These are phyloP conservation scores for Pedetes capensis DNA, from an alignment of 2,113 vertebrate genomes.

Conservation along the genomic window DNA sequence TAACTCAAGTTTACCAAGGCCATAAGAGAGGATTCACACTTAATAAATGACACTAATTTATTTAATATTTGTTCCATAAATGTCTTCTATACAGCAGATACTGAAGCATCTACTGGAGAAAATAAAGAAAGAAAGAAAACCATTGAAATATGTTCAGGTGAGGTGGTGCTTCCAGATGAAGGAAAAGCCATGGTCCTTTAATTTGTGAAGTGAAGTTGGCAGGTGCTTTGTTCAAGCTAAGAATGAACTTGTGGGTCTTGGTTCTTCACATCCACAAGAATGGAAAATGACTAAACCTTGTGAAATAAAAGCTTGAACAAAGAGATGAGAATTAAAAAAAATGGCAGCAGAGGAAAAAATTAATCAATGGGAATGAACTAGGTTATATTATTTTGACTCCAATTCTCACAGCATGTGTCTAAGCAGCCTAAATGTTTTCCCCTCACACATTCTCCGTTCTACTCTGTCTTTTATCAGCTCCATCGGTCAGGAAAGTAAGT, in stretches of 20 bases:
- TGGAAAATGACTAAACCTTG: not conserved
- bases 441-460: constrained; percentile 25
- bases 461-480: constrained; percentile 66
- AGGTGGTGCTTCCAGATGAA: not conserved
- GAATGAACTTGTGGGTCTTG: not conserved
- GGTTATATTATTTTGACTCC: constrained; percentile 17
- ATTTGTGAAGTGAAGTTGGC: not conserved
- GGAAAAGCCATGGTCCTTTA: not conserved
- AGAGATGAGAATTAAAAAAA: constrained; percentile 57
- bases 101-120: not conserved
- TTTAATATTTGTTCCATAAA: not conserved
- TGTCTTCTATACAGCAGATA: not conserved
- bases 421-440: not conserved
- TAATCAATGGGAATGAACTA: constrained; percentile 51
- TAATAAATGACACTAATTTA: not conserved
- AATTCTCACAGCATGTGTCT: constrained; percentile 37
- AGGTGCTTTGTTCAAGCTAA: not conserved
- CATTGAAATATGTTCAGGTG: accelerated
- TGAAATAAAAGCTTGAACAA: constrained; percentile 33
- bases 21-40: not conserved
- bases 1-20: not conserved
- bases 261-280: not conserved
- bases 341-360: constrained; percentile 26
- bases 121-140: not conserved
- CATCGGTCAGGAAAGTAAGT: constrained; percentile 73